Percentiles rank a stretch among this genome's conserved stretches.
Evolutionary conservation across 2,797 vertebrate species (phyloP).

Genomic region (Sciurus vulgaris): DNA sequence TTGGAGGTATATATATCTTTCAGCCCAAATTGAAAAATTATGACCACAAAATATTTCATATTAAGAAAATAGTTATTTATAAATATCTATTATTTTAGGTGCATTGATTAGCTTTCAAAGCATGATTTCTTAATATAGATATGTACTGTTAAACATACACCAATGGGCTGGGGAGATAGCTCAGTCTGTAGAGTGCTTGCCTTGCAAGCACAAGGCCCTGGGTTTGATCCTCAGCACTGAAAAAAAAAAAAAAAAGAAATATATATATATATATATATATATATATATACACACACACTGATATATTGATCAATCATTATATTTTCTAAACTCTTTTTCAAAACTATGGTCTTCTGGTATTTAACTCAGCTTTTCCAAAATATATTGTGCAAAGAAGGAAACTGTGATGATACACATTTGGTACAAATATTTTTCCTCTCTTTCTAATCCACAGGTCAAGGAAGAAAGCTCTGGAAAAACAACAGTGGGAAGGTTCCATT

Average conservation of each 20-base stretch:
- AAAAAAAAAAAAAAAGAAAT: too few species aligned
- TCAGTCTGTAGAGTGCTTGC: too few species aligned
- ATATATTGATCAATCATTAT: neutral
- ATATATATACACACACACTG: fast-evolving
- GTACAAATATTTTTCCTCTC: neutral
- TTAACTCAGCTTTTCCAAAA: neutral
- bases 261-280: too few species aligned
- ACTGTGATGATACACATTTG: neutral
- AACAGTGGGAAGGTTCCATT: fast-evolving
- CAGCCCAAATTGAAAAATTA: neutral
- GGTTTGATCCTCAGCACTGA: too few species aligned
- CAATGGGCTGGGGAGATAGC: too few species aligned
- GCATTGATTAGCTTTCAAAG: neutral
- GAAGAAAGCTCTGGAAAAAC: fast-evolving
- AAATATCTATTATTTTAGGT: neutral
- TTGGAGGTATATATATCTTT: too few species aligned
- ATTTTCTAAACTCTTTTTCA: neutral
- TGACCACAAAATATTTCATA: neutral
- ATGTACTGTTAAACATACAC: fast-evolving
- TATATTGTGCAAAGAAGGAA: neutral
- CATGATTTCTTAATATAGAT: too few species aligned
- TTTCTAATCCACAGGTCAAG: fast-evolving
- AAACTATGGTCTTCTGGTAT: neutral
- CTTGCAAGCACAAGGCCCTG: too few species aligned
- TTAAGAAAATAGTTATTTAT: neutral